Conservation (phyloP, 1,140 invertebrate species). For the Drosophila asahinai region DNA sequence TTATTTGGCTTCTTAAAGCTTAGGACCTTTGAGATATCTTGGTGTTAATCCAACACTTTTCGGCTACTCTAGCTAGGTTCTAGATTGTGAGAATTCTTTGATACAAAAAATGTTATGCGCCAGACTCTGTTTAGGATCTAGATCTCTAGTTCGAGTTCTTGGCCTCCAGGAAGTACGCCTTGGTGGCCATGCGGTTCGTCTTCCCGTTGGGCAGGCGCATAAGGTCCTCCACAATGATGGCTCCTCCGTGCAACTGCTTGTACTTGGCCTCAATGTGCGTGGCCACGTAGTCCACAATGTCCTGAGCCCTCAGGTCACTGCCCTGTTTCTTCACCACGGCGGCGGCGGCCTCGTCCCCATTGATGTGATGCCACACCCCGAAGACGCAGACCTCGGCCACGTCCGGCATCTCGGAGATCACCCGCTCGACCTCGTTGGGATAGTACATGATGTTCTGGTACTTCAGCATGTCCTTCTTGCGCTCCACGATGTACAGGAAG, state of each 20-base stretch:
- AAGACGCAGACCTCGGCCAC: conserved; percentile 73
- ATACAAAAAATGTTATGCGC: not conserved
- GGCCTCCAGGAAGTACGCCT: conserved; percentile 55
- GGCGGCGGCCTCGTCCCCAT: conserved; percentile 65
- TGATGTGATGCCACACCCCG: conserved; percentile 61
- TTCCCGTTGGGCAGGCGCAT: conserved; percentile 61
- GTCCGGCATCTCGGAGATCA: conserved; percentile 60
- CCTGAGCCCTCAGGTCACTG: conserved; percentile 49
- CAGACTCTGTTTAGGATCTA: not conserved
- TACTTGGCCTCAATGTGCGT: conserved; percentile 47
- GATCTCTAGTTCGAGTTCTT: conserved; percentile 7
- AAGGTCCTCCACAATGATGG: conserved; percentile 85
- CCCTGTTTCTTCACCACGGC: conserved; percentile 59
- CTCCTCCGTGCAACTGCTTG: conserved; percentile 84
- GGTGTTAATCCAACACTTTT: not conserved
- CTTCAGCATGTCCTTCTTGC: conserved; percentile 88
- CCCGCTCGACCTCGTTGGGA: conserved; percentile 65
- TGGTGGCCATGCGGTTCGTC: conserved; percentile 61
- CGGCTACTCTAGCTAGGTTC: not conserved
- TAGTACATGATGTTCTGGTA: conserved; percentile 79
- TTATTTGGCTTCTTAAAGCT: not conserved
- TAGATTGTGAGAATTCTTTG: not conserved
- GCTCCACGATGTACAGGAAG: conserved; percentile 86
- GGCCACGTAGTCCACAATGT: conserved; percentile 61
- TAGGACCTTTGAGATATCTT: not conserved